Conservation (phyloP, 2,888 invertebrate genomes). For the Agonopterix heracliana region DNA sequence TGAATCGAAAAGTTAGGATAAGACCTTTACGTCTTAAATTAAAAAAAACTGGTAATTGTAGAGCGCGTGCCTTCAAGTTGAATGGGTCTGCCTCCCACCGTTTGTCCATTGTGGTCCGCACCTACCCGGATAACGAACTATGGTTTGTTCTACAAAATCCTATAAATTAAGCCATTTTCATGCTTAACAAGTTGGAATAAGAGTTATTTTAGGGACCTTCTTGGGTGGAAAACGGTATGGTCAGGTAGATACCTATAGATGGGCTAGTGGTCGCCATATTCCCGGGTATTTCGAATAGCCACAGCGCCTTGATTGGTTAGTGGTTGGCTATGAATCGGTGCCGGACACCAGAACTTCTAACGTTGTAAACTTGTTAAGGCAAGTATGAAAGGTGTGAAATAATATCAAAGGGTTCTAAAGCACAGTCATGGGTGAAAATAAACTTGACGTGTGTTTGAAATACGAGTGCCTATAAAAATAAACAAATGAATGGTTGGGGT, state of each 20-base stretch:
- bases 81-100: conserved; percentile 40
- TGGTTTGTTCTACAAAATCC: not conserved
- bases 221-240: conserved; percentile 16
- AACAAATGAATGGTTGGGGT: too few relatives aligned
- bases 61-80: conserved; percentile 32
- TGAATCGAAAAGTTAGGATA: not conserved
- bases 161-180: too few relatives aligned
- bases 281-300: not conserved
- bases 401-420: too few relatives aligned
- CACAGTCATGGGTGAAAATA: too few relatives aligned
- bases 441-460: too few relatives aligned
- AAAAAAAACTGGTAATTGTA: conserved; percentile 20
- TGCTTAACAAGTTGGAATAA: too few relatives aligned
- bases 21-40: not conserved
- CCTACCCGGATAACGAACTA: conserved; percentile 25
- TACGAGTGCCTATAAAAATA: too few relatives aligned
- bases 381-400: too few relatives aligned
- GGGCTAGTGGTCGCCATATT: conserved; percentile 15
- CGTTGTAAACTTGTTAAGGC: too few relatives aligned
- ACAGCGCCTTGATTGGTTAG: not conserved
- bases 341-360: too few relatives aligned
- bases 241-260: conserved; percentile 39
- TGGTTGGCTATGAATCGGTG: too few relatives aligned
- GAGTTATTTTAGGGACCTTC: not conserved
- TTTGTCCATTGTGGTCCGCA: conserved; percentile 30